These are phyloP conservation scores for Leptopilina myrica DNA, from an alignment of 2,888 invertebrate species.

Conservation along the genomic window DNA sequence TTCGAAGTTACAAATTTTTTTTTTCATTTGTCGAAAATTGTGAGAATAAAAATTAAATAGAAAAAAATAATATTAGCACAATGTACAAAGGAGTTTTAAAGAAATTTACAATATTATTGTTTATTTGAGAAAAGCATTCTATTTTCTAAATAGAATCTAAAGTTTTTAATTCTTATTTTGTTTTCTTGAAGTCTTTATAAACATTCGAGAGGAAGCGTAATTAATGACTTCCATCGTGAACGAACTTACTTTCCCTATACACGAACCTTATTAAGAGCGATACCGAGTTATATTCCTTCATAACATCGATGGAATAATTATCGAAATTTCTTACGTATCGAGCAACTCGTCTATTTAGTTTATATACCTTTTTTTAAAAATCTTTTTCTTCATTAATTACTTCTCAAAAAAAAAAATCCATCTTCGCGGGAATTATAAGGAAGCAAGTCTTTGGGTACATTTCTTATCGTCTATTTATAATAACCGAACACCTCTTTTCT, in stretches of 20 bases:
- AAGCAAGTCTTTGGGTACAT: constrained; percentile 40
- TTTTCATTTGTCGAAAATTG: background rate
- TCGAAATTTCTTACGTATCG: constrained; percentile 28
- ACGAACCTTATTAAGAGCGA: constrained; percentile 61
- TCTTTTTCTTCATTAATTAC: constrained; percentile 6
- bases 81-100: constrained; percentile 59
- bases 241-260: constrained; percentile 60
- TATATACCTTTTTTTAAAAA: background rate
- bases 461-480: constrained; percentile 2
- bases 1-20: background rate
- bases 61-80: constrained; percentile 41
- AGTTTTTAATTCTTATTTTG: constrained; percentile 55
- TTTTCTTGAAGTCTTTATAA: constrained; percentile 53
- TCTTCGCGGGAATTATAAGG: constrained; percentile 33
- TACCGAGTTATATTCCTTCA: constrained; percentile 33
- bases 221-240: constrained; percentile 51
- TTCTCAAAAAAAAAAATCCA: background rate
- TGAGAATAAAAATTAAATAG: background rate
- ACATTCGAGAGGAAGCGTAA: constrained; percentile 52
- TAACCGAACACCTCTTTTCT: constrained; percentile 23
- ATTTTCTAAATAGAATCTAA: constrained; percentile 52
- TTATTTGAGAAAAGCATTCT: constrained; percentile 57
- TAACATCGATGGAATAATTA: constrained; percentile 35
- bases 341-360: constrained; percentile 20
- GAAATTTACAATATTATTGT: constrained; percentile 62